Evolutionary conservation across 2,797 vertebrate species (phyloP).

Genomic region (Dendrocincla tyrannina): DNA sequence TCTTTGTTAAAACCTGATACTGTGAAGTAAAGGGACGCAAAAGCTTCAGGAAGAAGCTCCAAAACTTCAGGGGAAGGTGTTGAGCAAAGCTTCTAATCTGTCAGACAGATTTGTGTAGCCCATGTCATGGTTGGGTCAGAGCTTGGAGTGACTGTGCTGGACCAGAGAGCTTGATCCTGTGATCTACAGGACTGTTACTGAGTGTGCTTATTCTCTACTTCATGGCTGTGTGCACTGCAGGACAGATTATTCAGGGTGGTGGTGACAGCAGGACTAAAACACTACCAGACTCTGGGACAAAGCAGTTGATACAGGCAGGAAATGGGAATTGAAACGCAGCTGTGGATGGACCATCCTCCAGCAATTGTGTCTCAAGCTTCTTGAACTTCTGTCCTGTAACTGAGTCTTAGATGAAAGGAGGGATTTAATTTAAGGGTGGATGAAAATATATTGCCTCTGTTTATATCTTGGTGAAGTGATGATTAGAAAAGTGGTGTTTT

Average conservation of each 20-base stretch:
- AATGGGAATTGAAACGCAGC: rapidly evolving
- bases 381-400: neutral
- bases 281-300: neutral
- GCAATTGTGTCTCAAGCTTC: neutral
- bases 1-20: neutral
- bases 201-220: neutral
- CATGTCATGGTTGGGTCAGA: neutral
- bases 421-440: neutral
- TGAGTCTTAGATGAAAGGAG: neutral
- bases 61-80: neutral
- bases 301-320: neutral
- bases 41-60: neutral
- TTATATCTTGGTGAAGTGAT: neutral
- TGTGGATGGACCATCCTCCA: neutral
- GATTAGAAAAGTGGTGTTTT: neutral
- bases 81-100: neutral
- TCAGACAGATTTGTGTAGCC: neutral
- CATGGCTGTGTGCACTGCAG: neutral
- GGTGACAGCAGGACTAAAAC: neutral
- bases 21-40: neutral
- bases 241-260: neutral
- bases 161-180: neutral
- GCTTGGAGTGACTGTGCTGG: rapidly evolving
- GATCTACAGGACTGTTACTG: no score
- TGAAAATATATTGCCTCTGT: neutral